Base-by-base conservation (phyloP, 2,797 vertebrate species). In the Eulemur rubriventer region DNA sequence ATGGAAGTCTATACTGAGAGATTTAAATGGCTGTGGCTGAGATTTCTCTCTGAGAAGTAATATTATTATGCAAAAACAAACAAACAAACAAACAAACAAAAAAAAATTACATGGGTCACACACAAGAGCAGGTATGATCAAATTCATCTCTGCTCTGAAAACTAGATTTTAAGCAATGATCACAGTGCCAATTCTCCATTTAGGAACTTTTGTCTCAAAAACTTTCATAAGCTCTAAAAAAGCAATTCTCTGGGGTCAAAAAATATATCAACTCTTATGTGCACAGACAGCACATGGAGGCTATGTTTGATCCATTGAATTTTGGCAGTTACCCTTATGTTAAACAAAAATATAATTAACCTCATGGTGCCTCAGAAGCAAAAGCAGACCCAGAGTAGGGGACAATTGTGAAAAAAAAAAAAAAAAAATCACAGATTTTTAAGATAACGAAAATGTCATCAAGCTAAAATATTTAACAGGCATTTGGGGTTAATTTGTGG, bases 261-360 rank as follows among this genome's bases (percentile, higher is more conserved):
- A 38, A 28, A 26, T 6, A 35, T 41, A 20, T 69, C 26, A 17
- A 3, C 1, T 52, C 7, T 18, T 30, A 33, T 4, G 4, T 10
- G 16, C 11, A 59, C 11, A 46, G 7, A 70, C 4, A 0, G 16
- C 30, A 57, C 17, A 1, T 35, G 12, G 13, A 28, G 30, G 48
- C 4, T 22, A 20, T 4, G 1, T 20, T 7, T 13, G 50, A 50
- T 10, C 7, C 10, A 4, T 26, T 4, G 3, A 28, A 35, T 59
- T 35, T 46, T 46, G 33, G 30, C 3, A 22, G 28, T 35, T 3
- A 59, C 38, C 24, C 65, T 46, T 18, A 35, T 9, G 35, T n/a
- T 69, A 48, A 55, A 78, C 35, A 41, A 41, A 48, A 48, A 16
- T 35, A 7, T 9, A 4, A 59, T 70, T 46, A 20, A 57, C 30